phyloP scores from a whole-genome alignment of 2,888 invertebrate species.

The Stenoptilia bipunctidactyla region DNA sequence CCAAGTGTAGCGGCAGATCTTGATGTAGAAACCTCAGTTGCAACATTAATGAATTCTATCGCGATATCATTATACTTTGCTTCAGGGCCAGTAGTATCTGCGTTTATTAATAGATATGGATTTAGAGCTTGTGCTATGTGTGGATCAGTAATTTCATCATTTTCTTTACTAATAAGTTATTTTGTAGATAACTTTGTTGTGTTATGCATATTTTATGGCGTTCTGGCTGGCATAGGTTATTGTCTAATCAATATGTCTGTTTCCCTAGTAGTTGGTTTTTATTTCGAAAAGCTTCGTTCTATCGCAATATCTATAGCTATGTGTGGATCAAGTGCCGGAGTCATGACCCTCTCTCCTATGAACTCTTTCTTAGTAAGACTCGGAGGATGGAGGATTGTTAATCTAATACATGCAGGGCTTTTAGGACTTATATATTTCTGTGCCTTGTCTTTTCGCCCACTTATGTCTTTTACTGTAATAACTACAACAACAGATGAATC shows the following conservation, averaged over 20 bases:
- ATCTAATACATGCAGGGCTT: conserved; percentile 45
- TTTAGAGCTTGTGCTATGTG: conserved; percentile 50
- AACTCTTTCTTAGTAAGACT: conserved; percentile 37
- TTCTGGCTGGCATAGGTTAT: conserved; percentile 42
- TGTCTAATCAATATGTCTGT: conserved; percentile 44
- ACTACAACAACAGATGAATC: conserved; percentile 35
- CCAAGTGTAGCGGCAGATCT: conserved; percentile 39
- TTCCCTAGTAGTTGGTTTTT: conserved; percentile 50
- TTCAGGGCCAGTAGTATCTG: conserved; percentile 44
- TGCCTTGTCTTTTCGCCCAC: conserved; percentile 45
- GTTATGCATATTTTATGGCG: conserved; percentile 42
- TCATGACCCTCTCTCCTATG: conserved; percentile 41
- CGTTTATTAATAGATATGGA: conserved; percentile 55
- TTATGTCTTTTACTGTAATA: conserved; percentile 46
- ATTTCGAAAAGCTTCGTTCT: conserved; percentile 50
- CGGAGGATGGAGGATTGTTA: conserved; percentile 45
- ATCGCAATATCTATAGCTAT: conserved; percentile 42
- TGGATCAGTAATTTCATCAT: conserved; percentile 39
- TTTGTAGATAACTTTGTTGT: conserved; percentile 31
- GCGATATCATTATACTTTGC: conserved; percentile 45
- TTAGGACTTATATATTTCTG: conserved; percentile 41
- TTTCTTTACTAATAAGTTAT: conserved; percentile 38
- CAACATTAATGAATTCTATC: conserved; percentile 46
- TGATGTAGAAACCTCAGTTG: conserved; percentile 26
- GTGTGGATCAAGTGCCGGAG: conserved; percentile 48